Evolutionary conservation across 2,888 invertebrate genomes (phyloP).

Genomic region (Alcis repandata): DNA sequence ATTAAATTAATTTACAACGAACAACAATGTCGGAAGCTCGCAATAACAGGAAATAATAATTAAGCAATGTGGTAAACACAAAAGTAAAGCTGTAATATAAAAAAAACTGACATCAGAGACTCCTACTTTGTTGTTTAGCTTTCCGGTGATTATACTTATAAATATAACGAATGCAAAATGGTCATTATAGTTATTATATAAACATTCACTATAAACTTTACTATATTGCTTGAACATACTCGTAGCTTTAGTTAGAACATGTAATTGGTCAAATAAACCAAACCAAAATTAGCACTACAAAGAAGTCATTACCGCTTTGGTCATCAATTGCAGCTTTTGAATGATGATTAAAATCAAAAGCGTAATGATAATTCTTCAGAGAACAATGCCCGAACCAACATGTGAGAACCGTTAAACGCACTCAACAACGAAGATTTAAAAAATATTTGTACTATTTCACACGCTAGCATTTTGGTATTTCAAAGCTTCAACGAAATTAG

Average conservation of each 20-base stretch:
- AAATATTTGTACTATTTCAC: conserved; percentile 49
- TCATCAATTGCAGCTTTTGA: conserved; percentile 3
- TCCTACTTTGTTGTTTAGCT: too few relatives aligned
- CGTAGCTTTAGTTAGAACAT: not conserved
- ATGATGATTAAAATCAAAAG: conserved; percentile 20
- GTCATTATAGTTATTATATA: not conserved
- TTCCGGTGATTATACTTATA: not conserved
- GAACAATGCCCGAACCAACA: conserved; percentile 26
- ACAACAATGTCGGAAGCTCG: conserved; percentile 51
- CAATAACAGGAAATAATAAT: conserved; percentile 35
- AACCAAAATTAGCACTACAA: not conserved
- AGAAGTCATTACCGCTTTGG: conserved; percentile 3
- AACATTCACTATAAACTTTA: not conserved
- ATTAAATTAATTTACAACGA: conserved; percentile 72
- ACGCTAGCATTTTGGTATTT: conserved; percentile 39
- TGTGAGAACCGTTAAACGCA: conserved; percentile 25
- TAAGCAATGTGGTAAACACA: conserved; percentile 24
- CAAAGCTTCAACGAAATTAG: not conserved
- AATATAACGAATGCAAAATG: not conserved
- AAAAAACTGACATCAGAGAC: too few relatives aligned
- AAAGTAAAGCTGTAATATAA: not conserved
- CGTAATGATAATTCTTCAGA: conserved; percentile 14
- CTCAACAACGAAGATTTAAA: conserved; percentile 29
- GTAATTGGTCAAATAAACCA: not conserved
- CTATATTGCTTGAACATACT: too few relatives aligned